Evolutionary conservation across 2,113 vertebrate species (phyloP), one percentile per base, ranked within the genome.

Genomic region (Cavia porcellus): DNA sequence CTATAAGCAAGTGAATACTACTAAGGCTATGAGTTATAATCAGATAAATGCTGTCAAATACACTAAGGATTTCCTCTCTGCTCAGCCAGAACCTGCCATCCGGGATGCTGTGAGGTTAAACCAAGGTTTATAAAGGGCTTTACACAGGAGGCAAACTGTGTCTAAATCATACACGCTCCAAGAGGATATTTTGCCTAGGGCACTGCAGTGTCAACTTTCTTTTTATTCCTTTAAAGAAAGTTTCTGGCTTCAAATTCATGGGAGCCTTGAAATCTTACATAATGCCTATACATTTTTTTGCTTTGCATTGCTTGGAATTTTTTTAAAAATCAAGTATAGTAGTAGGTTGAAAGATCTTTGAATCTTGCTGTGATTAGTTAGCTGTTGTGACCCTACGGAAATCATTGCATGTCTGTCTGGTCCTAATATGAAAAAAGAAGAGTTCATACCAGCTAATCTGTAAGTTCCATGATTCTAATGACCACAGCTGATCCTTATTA

Each of bases 21-120:
- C n/a, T 30, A 89, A 96, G 57, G 1, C 42, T 97, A 19, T 68
- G 66, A 96, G 81, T 68, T 96, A 11, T 50, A 94, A 86, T 89
- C 87, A 97, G 77, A 91, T 91, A 92, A 94, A 66, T 42, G 38
- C 0, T 87, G 10, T 9, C 92, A 61, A 92, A 79, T 62, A 42
- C 5, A 61, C 8, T 6, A 45, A 86, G 6, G 62, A 50, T 1
- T 79, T 95, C 20, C 12, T 55, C 9, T 89, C 74, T n/a, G 75
- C 32, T 74, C 11, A 90, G 62, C 64, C 32, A 84, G 77, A 80
- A n/a, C 32, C 30, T 94, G 72, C 74, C 70, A 55, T 88, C 84
- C 3, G 1, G 13, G 45, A 47, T 22, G 15, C 77, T 70, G 38
- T 28, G 38, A 75, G 90, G 52, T 87, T 83, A 94, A 68, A 74